A percentile compares a stretch with the other conserved stretches of the same genome.
Evolutionary conservation across 2,113 vertebrate species (phyloP).

Genomic region (Bolborhynchus lineola): DNA sequence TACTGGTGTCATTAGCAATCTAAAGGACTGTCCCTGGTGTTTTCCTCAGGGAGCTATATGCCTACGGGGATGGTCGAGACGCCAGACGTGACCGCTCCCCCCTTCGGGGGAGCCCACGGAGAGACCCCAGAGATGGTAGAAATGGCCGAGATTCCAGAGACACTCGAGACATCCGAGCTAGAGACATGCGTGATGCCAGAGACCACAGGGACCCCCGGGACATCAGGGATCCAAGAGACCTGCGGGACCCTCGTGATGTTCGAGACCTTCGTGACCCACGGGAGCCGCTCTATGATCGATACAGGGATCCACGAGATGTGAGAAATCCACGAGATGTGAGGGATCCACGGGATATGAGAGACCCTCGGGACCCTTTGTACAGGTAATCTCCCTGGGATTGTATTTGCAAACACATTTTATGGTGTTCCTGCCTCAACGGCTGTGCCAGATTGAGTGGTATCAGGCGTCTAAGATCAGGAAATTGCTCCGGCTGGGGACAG

Average conservation of each 20-base stretch:
- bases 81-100: slow-evolving; percentile 79
- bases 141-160: slow-evolving; percentile 75
- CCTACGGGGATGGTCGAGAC: slow-evolving; percentile 81
- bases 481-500: neutral
- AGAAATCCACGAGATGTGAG: slow-evolving; percentile 67
- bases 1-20: neutral
- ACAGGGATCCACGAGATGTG: slow-evolving; percentile 71
- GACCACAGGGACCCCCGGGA: slow-evolving; percentile 77
- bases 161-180: slow-evolving; percentile 74
- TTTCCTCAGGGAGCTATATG: slow-evolving; percentile 78
- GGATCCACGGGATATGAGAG: slow-evolving; percentile 70
- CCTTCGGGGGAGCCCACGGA: slow-evolving; percentile 78
- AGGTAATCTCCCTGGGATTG: neutral
- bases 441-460: neutral
- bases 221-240: slow-evolving; percentile 70
- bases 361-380: slow-evolving; percentile 72
- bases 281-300: slow-evolving; percentile 60
- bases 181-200: slow-evolving; percentile 81
- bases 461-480: neutral
- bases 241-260: slow-evolving; percentile 74
- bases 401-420: neutral
- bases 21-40: slow-evolving; percentile 52
- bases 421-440: rapidly evolving
- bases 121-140: slow-evolving; percentile 75
- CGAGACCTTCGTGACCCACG: slow-evolving; percentile 74